Conservation (phyloP, 2,888 invertebrate genomes). For the Drosophila gaucha region DNA sequence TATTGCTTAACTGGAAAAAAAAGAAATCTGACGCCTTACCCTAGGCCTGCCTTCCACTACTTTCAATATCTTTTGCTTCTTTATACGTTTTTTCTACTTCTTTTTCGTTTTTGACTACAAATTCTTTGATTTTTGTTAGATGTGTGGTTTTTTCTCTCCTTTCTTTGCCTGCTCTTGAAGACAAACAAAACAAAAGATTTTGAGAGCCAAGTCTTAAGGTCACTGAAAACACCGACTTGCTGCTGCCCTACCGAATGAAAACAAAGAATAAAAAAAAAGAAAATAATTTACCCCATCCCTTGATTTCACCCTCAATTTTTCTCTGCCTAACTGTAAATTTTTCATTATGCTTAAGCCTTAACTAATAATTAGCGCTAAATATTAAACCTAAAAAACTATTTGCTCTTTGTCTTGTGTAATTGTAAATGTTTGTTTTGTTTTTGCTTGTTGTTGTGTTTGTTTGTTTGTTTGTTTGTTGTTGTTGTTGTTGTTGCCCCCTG, state of each 20-base stretch:
- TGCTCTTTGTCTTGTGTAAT: conserved; percentile 56
- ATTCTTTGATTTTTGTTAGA: conserved; percentile 66
- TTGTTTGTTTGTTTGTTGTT: conserved; percentile 4
- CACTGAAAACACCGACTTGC: conserved; percentile 7
- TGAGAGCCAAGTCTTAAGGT: background rate
- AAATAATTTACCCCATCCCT: background rate
- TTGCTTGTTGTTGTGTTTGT: conserved; percentile 13
- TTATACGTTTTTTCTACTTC: background rate
- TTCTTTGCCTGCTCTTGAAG: background rate
- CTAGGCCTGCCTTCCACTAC: background rate
- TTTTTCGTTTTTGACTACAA: conserved; percentile 64
- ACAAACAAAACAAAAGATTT: too few relatives aligned
- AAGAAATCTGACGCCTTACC: conserved; percentile 21
- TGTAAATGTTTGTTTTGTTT: conserved; percentile 41
- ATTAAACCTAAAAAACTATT: conserved; percentile 39
- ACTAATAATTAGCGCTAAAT: conserved; percentile 25
- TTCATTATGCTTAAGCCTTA: conserved; percentile 13
- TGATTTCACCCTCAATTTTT: background rate
- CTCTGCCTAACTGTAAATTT: background rate
- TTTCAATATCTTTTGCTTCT: background rate
- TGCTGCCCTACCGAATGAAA: background rate
- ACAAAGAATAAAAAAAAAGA: background rate
- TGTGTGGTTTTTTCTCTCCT: background rate
- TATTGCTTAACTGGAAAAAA: background rate
- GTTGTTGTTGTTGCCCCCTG: conserved; percentile 17